A percentile compares a stretch with the other conserved stretches of the same genome.
phyloP scores from a whole-genome alignment of 2,797 vertebrate genomes.

The Pseudomugil gertrudae region DNA sequence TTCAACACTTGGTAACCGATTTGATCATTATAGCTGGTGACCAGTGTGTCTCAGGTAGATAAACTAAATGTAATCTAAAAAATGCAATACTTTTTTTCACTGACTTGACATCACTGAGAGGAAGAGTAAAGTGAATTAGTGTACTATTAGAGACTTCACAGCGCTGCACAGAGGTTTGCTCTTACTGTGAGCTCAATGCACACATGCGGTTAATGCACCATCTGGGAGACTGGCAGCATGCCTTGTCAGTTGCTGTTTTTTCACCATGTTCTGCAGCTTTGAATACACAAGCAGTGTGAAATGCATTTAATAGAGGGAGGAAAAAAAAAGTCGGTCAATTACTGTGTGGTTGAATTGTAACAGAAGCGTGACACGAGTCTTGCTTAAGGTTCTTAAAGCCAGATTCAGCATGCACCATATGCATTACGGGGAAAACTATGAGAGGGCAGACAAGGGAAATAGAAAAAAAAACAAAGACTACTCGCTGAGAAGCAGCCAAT shows the following conservation, averaged over 20 bases:
- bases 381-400: conserved; percentile 11
- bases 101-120: conserved; percentile 1
- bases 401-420: not conserved
- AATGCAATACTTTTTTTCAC: not conserved
- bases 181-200: conserved; percentile 35
- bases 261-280: conserved; percentile 1
- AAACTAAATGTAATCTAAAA: conserved; percentile 13
- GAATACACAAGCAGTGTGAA: conserved; percentile 4
- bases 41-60: conserved; percentile 7
- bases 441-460: not conserved
- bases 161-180: conserved; percentile 22
- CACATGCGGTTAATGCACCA: conserved; percentile 40
- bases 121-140: conserved; percentile 3
- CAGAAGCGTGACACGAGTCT: not conserved
- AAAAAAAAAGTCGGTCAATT: not conserved
- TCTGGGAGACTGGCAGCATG: conserved; percentile 44
- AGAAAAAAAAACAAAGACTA: not conserved
- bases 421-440: not conserved
- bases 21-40: conserved; percentile 17
- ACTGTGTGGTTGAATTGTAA: conserved; percentile 4
- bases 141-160: conserved; percentile 21
- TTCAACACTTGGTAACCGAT: conserved; percentile 23
- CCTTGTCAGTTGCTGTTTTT: conserved; percentile 24
- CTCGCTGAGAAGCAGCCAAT: not conserved
- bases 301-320: not conserved